Base-by-base conservation (phyloP, 1,140 invertebrate species). In the Nixonia krombeini region DNA sequence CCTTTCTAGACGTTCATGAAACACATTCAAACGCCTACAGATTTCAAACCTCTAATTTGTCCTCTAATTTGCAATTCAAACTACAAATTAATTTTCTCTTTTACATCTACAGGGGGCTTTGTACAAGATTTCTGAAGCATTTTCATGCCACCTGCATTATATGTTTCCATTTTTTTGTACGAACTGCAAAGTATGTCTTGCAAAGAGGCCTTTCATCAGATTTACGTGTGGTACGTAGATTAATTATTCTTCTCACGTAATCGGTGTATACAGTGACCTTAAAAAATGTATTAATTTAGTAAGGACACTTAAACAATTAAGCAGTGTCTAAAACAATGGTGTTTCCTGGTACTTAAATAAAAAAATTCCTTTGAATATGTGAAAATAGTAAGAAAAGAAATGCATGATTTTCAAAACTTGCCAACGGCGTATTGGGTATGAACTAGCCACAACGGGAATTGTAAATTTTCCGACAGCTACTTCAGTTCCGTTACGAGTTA, bases 391-490 rank as follows among this genome's bases (percentile, higher is more conserved):
- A 18, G n/a, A 26, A 15, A 10, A 12, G 6, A 35, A 15, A 49
- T 23, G 44, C 25, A 33, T 49, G 49, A 55, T 62, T 49, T 62
- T 38, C 21, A 37, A 56, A 64, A 51, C 10, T 26, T 53, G 50
- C 38, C 16, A 56, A 40, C 51, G 44, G 50, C 41, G 29, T 15
- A 35, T 47, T 47, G 44, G 37, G 17, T 29, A 40, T 5, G 37
- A 38, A 38, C 58, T 33, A 50, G 45, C 13, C 35, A 18, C 66
- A 41, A 29, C 41, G 71, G 64, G 67, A 77, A 75, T 77, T 71
- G 73, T 61, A 71, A 77, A 75, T 78, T 78, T 42, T 61, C 47
- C 56, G 57, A 74, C 75, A 76, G 70, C 53, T 68, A 70, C 65
- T 72, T 74, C 58, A 41, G 51, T 61, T 64, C 37, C 52, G 57